Conservation (phyloP, 2,888 invertebrate genomes). For the Agrotis ipsilon region DNA sequence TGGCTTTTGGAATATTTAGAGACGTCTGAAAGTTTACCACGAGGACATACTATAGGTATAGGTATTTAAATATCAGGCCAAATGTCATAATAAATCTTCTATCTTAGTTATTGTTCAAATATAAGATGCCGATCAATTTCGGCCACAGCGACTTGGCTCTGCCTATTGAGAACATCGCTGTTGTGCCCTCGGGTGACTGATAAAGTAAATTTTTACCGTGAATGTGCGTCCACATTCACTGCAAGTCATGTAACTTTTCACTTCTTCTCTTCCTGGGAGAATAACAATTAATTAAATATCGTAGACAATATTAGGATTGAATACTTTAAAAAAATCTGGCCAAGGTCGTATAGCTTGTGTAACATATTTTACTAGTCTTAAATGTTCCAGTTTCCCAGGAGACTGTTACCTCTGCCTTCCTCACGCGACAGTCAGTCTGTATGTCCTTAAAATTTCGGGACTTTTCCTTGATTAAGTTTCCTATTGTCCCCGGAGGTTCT, state of each 20-base stretch:
- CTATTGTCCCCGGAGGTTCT: slow-evolving; percentile 29
- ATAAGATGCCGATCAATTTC: too few species aligned
- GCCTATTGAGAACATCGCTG: too few species aligned
- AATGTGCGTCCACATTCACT: too few species aligned
- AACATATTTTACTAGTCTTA: background rate
- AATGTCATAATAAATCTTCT: too few species aligned
- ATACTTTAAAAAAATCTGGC: slow-evolving; percentile 1
- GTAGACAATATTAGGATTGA: background rate
- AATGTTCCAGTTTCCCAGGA: slow-evolving; percentile 12
- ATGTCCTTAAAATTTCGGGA: slow-evolving; percentile 18
- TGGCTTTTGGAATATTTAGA: background rate
- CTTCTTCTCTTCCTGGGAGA: too few species aligned
- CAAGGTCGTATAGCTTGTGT: background rate
- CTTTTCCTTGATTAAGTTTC: slow-evolving; percentile 46
- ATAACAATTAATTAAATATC: background rate
- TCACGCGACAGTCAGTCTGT: slow-evolving; percentile 15
- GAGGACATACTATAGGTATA: background rate
- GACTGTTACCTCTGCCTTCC: background rate
- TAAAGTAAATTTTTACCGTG: too few species aligned
- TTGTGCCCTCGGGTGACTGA: too few species aligned
- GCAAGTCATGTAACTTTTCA: too few species aligned
- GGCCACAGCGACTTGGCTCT: too few species aligned
- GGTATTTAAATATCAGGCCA: too few species aligned
- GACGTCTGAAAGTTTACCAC: too few species aligned
- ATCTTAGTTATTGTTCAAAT: too few species aligned